Evolutionary conservation across 2,888 invertebrate genomes (phyloP), one percentile per base, ranked within the genome.

Genomic region (Margaritifera margaritifera): DNA sequence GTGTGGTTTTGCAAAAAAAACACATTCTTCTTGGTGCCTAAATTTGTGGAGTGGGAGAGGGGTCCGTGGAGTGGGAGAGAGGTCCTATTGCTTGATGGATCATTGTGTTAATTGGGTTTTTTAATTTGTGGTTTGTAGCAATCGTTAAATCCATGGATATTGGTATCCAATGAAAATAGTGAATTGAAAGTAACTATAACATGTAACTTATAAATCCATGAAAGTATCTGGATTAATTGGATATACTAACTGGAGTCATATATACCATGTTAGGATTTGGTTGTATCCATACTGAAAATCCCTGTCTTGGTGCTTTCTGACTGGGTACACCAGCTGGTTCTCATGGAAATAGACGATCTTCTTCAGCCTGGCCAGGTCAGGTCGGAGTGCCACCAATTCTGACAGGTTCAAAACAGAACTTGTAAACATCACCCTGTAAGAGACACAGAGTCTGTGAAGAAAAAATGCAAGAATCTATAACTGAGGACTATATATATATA

Each of bases 291-390:
- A 94, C 86, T 94, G 94, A 77, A 94, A 93, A 87, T 95, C 94
- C 72, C 94, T 90, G 58, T 93, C 92, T 82, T 94, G 93, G 1
- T 92, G 91, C 68, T 92, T 91, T 62, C 92, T 91, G 20, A 93
- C 92, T 0, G 94, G 94, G 89, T 94, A 94, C 0, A 93, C 91
- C 50, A 94, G 88, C 85, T 95, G 94, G 87, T 95, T 94, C 88
- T 95, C 94, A 87, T 95, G 94, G 82, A 94, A 94, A 84, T 94
- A 95, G 0, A 94, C 90, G 27, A 94, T 91, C 89, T 94, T 95
- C 54, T 91, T 91, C 52, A 92, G 88, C 4, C 56, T 18, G 1
- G 88, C 89, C 58, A 94, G 89, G 86, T 94, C 94, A 4, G 93
- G 92, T 56, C 94, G 90, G 5, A 94, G 88, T 0, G 93, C 94